Evolutionary conservation across 2,888 invertebrate species (phyloP).

Genomic region (Apocheima hispidaria): DNA sequence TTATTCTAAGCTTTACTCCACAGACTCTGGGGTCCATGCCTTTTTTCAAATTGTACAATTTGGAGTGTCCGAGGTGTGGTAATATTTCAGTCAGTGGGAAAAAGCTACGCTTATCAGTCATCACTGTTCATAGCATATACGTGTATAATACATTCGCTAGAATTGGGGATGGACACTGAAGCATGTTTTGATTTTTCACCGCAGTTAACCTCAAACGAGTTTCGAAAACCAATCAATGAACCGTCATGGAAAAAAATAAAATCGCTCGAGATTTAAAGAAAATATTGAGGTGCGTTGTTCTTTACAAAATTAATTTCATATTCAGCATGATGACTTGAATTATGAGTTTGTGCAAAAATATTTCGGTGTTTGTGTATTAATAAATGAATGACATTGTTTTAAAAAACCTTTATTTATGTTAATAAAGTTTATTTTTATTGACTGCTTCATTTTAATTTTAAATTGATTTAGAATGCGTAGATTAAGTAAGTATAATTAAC

Average conservation of each 20-base stretch:
- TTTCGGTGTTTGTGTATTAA: slow-evolving; percentile 8
- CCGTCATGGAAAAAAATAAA: not conserved
- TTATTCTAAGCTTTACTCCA: too few relatives aligned
- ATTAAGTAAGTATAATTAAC: too few relatives aligned
- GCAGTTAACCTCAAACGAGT: not conserved
- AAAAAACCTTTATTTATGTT: not conserved
- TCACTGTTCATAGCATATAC: too few relatives aligned
- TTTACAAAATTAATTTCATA: slow-evolving; percentile 24
- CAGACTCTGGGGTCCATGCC: too few relatives aligned
- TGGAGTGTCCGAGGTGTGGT: too few relatives aligned
- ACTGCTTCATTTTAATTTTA: slow-evolving; percentile 1
- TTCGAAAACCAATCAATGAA: not conserved
- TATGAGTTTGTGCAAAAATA: slow-evolving; percentile 12
- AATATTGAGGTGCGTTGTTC: slow-evolving; percentile 16
- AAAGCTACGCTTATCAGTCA: too few relatives aligned
- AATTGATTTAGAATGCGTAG: not conserved
- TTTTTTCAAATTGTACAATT: too few relatives aligned
- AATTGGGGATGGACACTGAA: too few relatives aligned
- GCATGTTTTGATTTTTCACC: not conserved
- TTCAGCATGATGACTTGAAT: slow-evolving; percentile 20
- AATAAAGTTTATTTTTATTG: slow-evolving; percentile 9
- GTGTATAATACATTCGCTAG: too few relatives aligned
- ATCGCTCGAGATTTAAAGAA: not conserved
- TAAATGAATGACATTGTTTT: slow-evolving; percentile 13
- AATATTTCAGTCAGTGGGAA: too few relatives aligned